phyloP scores from a whole-genome alignment of 1,140 invertebrate genomes.

The Lordiphosa collinella region DNA sequence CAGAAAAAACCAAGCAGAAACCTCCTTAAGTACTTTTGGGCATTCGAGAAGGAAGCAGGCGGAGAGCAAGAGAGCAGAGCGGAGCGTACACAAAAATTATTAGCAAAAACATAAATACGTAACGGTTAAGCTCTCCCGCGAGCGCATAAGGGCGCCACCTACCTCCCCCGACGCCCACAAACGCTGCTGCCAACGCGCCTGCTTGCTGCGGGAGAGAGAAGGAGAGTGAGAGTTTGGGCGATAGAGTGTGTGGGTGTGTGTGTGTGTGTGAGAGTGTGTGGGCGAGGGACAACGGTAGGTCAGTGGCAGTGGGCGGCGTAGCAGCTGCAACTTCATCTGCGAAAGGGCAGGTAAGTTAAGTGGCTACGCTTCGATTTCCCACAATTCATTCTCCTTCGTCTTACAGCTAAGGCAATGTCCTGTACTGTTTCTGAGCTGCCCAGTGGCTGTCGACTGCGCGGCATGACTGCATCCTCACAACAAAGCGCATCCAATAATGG shows the following conservation, averaged over 20 bases:
- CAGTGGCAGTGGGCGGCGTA: slow-evolving; percentile 68
- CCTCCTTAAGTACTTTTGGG: no score
- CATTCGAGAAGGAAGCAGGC: slow-evolving; percentile 24
- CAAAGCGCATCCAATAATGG: slow-evolving; percentile 38
- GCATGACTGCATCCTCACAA: slow-evolving; percentile 74
- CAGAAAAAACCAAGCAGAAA: slow-evolving; percentile 23
- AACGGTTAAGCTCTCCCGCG: slow-evolving; percentile 48
- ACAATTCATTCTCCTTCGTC: not conserved
- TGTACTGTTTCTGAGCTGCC: slow-evolving; percentile 79
- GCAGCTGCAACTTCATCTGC: slow-evolving; percentile 64
- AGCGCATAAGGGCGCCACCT: slow-evolving; percentile 14
- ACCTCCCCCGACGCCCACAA: no score
- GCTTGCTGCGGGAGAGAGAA: slow-evolving; percentile 15
- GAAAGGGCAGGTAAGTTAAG: slow-evolving; percentile 61
- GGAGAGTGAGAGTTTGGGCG: no score
- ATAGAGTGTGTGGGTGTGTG: slow-evolving; percentile 12
- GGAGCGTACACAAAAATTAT: slow-evolving; percentile 60
- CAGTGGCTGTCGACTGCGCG: slow-evolving; percentile 77
- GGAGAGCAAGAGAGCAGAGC: slow-evolving; percentile 1
- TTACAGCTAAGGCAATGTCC: slow-evolving; percentile 60
- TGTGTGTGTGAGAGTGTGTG: slow-evolving; percentile 21
- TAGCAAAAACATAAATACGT: slow-evolving; percentile 75
- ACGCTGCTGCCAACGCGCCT: slow-evolving; percentile 18
- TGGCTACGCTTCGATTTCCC: slow-evolving; percentile 4
- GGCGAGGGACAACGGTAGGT: slow-evolving; percentile 45